A percentile compares a stretch with the other conserved stretches of the same genome.
phyloP scores from a whole-genome alignment of 2,888 invertebrate species.

The Patella pellucida region DNA sequence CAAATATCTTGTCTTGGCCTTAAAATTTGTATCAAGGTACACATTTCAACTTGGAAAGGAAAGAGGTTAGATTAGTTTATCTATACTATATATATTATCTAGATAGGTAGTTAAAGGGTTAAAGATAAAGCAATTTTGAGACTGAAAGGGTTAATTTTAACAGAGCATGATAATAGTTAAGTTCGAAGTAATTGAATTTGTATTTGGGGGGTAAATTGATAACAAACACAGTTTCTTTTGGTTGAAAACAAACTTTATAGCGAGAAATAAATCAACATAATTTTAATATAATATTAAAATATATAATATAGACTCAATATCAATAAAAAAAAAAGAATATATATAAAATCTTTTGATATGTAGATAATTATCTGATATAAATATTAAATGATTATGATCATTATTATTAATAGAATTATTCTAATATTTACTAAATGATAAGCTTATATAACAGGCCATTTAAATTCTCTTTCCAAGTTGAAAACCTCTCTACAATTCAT shows the following conservation, averaged over 20 bases:
- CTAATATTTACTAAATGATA: no score
- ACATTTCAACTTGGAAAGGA: slow-evolving; percentile 10
- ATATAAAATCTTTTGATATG: slow-evolving; percentile 4
- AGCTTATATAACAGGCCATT: no score
- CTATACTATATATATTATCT: background rate
- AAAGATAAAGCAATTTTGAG: slow-evolving; percentile 6
- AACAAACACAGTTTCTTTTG: slow-evolving; percentile 1
- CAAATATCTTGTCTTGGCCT: slow-evolving; percentile 5
- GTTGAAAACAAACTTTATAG: slow-evolving; percentile 10
- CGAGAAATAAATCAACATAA: slow-evolving; percentile 9
- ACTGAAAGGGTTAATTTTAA: slow-evolving; percentile 4
- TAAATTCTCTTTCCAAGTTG: no score
- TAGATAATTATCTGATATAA: background rate
- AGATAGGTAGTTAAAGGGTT: slow-evolving; percentile 2
- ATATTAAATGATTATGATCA: no score
- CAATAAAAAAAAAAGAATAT: background rate
- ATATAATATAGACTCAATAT: background rate
- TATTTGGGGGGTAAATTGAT: background rate
- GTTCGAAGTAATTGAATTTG: no score
- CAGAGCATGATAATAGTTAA: no score
- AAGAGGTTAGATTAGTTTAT: background rate
- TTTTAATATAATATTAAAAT: background rate
- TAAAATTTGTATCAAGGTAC: background rate
- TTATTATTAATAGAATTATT: no score
- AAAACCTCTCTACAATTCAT: no score